Conservation (phyloP, 2,888 invertebrate genomes). For the Gymnocheta viridis region DNA sequence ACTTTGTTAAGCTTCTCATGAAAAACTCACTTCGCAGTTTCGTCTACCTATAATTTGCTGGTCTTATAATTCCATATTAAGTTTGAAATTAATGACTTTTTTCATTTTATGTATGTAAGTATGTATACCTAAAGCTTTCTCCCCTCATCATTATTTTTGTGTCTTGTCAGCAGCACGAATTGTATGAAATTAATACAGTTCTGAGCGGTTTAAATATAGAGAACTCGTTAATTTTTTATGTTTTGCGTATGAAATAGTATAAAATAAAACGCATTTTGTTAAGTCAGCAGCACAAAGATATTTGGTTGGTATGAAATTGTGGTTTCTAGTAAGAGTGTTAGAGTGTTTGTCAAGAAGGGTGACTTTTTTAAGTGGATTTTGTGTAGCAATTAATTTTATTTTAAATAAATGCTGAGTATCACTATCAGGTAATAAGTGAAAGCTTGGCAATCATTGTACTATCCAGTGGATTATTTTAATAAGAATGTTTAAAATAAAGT, state of each 20-base stretch:
- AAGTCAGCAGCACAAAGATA: slow-evolving; percentile 8
- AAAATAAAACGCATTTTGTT: background rate
- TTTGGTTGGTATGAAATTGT: background rate
- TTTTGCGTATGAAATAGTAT: background rate
- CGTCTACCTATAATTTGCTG: background rate
- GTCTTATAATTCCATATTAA: slow-evolving; percentile 36
- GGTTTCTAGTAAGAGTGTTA: background rate
- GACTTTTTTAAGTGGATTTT: background rate
- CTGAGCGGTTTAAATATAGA: background rate
- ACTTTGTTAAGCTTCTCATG: no score
- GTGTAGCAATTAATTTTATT: no score
- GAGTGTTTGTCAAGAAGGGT: background rate
- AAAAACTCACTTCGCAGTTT: no score
- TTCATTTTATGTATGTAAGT: background rate
- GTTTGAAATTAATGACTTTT: background rate
- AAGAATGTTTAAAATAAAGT: no score
- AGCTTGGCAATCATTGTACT: no score
- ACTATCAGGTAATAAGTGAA: no score
- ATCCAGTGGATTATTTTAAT: no score
- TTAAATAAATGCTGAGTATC: no score
- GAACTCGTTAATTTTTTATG: slow-evolving; percentile 8
- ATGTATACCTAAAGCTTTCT: background rate
- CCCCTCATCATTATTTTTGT: background rate
- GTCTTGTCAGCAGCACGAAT: slow-evolving; percentile 20
- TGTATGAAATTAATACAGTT: slow-evolving; percentile 26